A percentile compares a stretch with the other conserved stretches of the same genome.
phyloP scores from a whole-genome alignment of 64 coral and sea anemone species.

The Stichodactyla helianthus region DNA sequence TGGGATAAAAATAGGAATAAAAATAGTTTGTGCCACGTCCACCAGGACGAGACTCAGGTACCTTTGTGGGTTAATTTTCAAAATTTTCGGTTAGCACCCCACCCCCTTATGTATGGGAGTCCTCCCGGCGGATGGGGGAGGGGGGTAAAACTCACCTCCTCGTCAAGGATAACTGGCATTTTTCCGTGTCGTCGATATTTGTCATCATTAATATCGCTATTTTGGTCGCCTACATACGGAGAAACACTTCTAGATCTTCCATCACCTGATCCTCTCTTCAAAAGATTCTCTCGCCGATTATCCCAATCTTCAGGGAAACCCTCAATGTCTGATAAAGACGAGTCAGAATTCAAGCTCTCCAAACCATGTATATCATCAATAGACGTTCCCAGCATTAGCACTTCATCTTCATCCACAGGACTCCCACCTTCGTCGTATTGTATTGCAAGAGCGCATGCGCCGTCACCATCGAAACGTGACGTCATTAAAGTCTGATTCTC shows the following conservation, averaged over 20 bases:
- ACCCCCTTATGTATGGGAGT: too few relatives aligned
- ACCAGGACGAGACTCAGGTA: too few relatives aligned
- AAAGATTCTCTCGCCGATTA: conserved; percentile 58
- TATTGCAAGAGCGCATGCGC: not conserved
- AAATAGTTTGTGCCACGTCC: too few relatives aligned
- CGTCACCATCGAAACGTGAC: not conserved
- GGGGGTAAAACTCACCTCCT: conserved; percentile 46
- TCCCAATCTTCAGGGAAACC: not conserved
- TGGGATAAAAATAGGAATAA: too few relatives aligned
- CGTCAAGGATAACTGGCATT: conserved; percentile 37
- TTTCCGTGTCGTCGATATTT: not conserved
- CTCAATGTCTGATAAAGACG: conserved; percentile 2
- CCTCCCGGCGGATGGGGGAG: too few relatives aligned
- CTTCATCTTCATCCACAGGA: not conserved
- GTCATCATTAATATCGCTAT: not conserved
- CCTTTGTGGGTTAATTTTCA: too few relatives aligned
- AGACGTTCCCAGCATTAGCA: conserved; percentile 36
- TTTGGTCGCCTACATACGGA: conserved; percentile 42
- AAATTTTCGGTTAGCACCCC: too few relatives aligned
- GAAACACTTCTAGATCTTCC: conserved; percentile 49
- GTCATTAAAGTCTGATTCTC: not conserved
- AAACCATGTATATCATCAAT: conserved; percentile 59
- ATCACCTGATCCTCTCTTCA: conserved; percentile 47
- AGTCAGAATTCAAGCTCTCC: not conserved
- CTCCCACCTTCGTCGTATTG: not conserved